Evolutionary conservation across 2,113 vertebrate species (phyloP).

Genomic region (Poeciliopsis prolifica): DNA sequence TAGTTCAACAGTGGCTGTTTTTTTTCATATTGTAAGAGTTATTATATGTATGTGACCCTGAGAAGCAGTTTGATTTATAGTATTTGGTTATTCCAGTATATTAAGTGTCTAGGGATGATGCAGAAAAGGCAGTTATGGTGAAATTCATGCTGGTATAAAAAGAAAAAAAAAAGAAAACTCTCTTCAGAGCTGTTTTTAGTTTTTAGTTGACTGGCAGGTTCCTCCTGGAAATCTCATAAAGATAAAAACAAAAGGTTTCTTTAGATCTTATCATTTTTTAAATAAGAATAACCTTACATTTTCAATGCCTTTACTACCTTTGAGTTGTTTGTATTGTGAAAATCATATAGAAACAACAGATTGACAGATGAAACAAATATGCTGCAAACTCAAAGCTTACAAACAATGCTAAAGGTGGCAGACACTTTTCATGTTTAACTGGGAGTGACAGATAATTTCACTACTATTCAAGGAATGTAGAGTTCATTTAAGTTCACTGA

Average conservation of each 20-base stretch:
- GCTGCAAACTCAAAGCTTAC: neutral
- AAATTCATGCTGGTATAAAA: conserved; percentile 21
- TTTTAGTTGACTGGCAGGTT: neutral
- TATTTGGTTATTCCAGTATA: neutral
- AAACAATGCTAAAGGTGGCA: neutral
- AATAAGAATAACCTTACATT: neutral
- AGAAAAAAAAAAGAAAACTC: neutral
- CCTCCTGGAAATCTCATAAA: neutral
- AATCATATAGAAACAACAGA: neutral
- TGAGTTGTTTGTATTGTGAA: neutral
- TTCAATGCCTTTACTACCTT: neutral
- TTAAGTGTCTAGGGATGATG: neutral
- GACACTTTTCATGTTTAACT: too few species aligned
- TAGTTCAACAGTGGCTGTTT: neutral
- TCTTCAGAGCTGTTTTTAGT: conserved; percentile 18
- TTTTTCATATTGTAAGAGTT: neutral
- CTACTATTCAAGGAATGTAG: too few species aligned
- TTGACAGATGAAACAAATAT: too few species aligned
- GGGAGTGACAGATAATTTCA: too few species aligned
- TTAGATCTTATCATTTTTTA: neutral
- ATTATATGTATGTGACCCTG: neutral
- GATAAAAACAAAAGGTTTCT: neutral
- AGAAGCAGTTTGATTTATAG: too few species aligned
- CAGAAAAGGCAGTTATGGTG: conserved; percentile 1
- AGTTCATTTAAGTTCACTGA: too few species aligned